Conservation (phyloP, 1,140 invertebrate species). For the Pararge aegeria region DNA sequence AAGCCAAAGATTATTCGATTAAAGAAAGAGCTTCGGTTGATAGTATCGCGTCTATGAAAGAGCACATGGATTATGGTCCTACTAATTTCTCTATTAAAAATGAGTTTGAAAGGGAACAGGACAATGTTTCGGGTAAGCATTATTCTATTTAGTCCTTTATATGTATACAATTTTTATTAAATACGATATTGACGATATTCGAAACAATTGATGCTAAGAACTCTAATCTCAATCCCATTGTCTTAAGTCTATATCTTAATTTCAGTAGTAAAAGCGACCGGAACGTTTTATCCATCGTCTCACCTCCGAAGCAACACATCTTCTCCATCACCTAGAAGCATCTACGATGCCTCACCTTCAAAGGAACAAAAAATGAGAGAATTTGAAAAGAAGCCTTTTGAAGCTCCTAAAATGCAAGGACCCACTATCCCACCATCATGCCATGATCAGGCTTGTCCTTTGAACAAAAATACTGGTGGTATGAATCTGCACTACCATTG, state of each 20-base stretch:
- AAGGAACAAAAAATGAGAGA: slow-evolving; percentile 64
- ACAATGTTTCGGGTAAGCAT: slow-evolving; percentile 73
- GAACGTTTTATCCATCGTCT: slow-evolving; percentile 95
- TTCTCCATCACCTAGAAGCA: slow-evolving; percentile 59
- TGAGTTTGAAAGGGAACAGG: slow-evolving; percentile 70
- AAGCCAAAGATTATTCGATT: slow-evolving; percentile 77
- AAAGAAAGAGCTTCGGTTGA: slow-evolving; percentile 70
- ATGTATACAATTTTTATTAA: slow-evolving; percentile 4
- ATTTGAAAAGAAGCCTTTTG: slow-evolving; percentile 57
- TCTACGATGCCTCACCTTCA: slow-evolving; percentile 68
- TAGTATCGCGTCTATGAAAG: slow-evolving; percentile 58
- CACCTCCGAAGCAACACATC: slow-evolving; percentile 81
- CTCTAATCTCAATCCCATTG: background rate
- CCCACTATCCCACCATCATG: slow-evolving; percentile 69
- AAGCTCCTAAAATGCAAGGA: slow-evolving; percentile 47
- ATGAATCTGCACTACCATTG: slow-evolving; percentile 74
- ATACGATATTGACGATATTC: too few relatives aligned
- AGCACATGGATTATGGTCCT: slow-evolving; percentile 56
- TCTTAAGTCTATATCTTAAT: slow-evolving; percentile 67
- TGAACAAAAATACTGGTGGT: slow-evolving; percentile 66
- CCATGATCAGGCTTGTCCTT: slow-evolving; percentile 61
- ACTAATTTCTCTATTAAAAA: slow-evolving; percentile 74
- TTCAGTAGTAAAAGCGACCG: slow-evolving; percentile 94
- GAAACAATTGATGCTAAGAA: background rate
- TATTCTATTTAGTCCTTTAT: slow-evolving; percentile 27